Evolutionary conservation across 1,140 invertebrate genomes (phyloP).

Genomic region (Drosophila cardini): DNA sequence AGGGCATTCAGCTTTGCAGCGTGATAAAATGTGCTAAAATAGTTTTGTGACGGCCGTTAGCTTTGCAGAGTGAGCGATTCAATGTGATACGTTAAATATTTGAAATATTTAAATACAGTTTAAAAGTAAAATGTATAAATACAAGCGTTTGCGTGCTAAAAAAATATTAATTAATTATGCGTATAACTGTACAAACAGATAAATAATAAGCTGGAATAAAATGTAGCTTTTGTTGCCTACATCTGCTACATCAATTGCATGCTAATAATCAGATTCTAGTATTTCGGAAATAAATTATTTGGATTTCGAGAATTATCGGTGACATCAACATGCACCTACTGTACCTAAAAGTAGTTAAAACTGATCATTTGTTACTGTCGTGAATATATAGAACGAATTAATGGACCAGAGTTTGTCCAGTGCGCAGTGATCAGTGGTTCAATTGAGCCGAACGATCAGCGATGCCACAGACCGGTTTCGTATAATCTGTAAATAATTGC

Average conservation of each 20-base stretch:
- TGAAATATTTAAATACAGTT: not conserved
- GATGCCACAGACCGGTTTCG: constrained; percentile 58
- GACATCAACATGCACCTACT: constrained; percentile 29
- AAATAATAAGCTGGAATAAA: not conserved
- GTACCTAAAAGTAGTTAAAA: constrained; percentile 54
- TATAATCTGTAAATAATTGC: constrained; percentile 78
- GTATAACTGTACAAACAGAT: not conserved
- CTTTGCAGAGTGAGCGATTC: not conserved
- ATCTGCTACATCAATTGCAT: not conserved
- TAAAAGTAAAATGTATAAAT: not conserved
- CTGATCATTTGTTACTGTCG: constrained; percentile 23
- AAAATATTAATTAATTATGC: not conserved
- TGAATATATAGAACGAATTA: constrained; percentile 45
- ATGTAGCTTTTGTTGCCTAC: not conserved
- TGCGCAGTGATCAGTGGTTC: constrained; percentile 55
- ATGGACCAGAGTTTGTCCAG: constrained; percentile 45
- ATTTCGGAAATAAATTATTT: not conserved
- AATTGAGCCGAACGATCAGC: constrained; percentile 81
- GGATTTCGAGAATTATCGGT: not conserved
- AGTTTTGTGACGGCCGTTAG: not conserved
- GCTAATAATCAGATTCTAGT: not conserved
- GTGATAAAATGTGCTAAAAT: not conserved
- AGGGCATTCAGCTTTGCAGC: constrained; percentile 24
- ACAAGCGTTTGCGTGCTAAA: not conserved
- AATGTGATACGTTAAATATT: not conserved